A percentile compares a stretch with the other conserved stretches of the same genome.
phyloP scores from a whole-genome alignment of 2,888 invertebrate species.

The Anorthoa munda region DNA sequence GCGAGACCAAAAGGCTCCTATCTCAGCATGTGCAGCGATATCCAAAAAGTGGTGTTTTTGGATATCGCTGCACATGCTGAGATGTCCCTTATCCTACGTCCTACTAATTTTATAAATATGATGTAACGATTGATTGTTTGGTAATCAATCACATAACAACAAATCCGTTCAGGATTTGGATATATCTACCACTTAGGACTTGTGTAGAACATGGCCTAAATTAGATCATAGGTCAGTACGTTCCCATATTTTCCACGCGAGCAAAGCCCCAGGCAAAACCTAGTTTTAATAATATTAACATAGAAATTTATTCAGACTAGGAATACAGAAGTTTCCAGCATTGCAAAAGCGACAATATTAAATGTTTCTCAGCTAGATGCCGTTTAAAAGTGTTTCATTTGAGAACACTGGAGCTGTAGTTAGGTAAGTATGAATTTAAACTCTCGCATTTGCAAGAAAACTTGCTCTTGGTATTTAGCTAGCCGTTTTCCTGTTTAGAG shows the following conservation, averaged over 20 bases:
- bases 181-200: too few species aligned
- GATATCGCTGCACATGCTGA: too few species aligned
- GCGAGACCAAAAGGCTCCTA: too few species aligned
- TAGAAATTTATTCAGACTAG: neutral
- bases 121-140: too few species aligned
- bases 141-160: too few species aligned
- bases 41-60: too few species aligned
- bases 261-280: neutral
- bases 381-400: constrained; percentile 49
- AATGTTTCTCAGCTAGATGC: constrained; percentile 42
- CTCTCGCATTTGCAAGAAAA: constrained; percentile 48
- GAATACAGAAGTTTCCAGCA: constrained; percentile 29
- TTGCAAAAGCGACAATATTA: constrained; percentile 51
- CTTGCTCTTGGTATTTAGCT: constrained; percentile 32
- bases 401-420: constrained; percentile 34
- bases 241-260: neutral
- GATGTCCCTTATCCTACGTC: too few species aligned
- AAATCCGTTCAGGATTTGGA: too few species aligned
- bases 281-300: neutral
- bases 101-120: too few species aligned
- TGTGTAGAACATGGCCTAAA: too few species aligned
- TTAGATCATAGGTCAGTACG: too few species aligned
- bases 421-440: constrained; percentile 62
- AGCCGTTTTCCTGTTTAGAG: constrained; percentile 8
- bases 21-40: too few species aligned